Evolutionary conservation across 2,797 vertebrate species (phyloP).

Genomic region (Falco berigora): DNA sequence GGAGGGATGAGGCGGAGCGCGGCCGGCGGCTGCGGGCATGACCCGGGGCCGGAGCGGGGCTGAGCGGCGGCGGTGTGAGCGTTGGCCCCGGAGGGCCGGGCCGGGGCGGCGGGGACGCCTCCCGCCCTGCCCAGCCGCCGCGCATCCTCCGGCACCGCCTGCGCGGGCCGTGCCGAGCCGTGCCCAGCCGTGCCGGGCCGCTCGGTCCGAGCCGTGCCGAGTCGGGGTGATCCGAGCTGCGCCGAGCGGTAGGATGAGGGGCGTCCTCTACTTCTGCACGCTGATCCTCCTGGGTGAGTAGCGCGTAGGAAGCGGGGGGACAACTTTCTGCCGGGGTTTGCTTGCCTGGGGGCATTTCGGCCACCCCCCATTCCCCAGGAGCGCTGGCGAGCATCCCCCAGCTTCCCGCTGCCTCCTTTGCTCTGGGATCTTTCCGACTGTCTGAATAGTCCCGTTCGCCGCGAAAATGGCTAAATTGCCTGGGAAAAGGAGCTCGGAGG

Average conservation of each 20-base stretch:
- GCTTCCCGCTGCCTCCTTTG: not conserved
- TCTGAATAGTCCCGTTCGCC: not conserved
- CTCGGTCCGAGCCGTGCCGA: not conserved
- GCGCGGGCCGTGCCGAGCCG: not conserved
- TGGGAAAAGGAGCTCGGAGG: not conserved
- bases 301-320: not conserved
- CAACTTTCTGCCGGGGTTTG: not conserved
- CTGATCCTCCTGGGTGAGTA: constrained; percentile 63
- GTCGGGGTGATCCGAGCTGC: not conserved
- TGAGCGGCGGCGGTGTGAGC: not conserved
- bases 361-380: not conserved
- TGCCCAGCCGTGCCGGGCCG: not conserved
- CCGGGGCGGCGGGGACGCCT: not conserved
- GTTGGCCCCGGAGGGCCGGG: not conserved
- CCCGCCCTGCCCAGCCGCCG: constrained; percentile 17
- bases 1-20: not conserved
- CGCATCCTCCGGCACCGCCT: constrained; percentile 33
- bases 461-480: not conserved
- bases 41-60: not conserved
- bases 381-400: not conserved
- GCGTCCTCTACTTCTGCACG: constrained; percentile 36
- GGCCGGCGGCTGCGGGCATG: not conserved
- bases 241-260: constrained; percentile 48
- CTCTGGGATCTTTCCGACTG: not conserved
- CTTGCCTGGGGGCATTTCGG: not conserved